Evolutionary conservation across 37 sponge, comb jelly and placozoan genomes (phyloP), one percentile per base, ranked within the genome.

Genomic region (Chondrosia reniformis): DNA sequence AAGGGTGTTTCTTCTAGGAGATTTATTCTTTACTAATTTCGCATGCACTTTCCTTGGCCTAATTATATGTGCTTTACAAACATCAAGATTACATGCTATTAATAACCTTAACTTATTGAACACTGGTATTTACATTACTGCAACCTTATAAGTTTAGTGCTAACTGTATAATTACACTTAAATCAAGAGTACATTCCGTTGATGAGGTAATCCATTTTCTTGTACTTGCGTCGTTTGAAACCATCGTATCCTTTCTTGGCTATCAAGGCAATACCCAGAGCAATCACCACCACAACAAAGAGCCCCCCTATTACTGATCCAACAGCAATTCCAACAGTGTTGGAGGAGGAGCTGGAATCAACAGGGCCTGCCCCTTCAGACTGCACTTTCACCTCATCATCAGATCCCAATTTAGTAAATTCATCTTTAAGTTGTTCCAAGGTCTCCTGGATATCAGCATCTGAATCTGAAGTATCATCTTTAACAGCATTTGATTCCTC

Each of bases 181-280:
- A 24, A 0, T 78, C 75, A 91, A 19, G 92, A 84, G 75, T 91
- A 91, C 92, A 91, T 91, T 32, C 92, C 92, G 74, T 91, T 86
- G 46, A 91, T 91, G 31, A 91, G 87, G 40, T 91, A 91, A 82
- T 91, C 92, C 56, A 91, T 85, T 12, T 86, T 86, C 21, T 67
- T 59, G 45, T 80, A 91, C 45, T 77, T 79, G 43, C 76, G 84
- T 32, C 58, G 55, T 55, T 66, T 55, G 31, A 73, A 65, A 1
- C 58, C 64, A 36, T 71, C 46, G 36, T 32, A 55, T 4, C 76
- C 55, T 58, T 74, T 63, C 49, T 67, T 76, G 38, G 72, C 33
- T 15, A 80, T 39, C 24, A 86, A 64, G 2, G 58, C 73, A 10
- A 76, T 65, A 24, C 84, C 84, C 36, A 84, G 45, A 2, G 80